Conservation (phyloP, 2,888 invertebrate genomes). For the Chirona hameri region DNA sequence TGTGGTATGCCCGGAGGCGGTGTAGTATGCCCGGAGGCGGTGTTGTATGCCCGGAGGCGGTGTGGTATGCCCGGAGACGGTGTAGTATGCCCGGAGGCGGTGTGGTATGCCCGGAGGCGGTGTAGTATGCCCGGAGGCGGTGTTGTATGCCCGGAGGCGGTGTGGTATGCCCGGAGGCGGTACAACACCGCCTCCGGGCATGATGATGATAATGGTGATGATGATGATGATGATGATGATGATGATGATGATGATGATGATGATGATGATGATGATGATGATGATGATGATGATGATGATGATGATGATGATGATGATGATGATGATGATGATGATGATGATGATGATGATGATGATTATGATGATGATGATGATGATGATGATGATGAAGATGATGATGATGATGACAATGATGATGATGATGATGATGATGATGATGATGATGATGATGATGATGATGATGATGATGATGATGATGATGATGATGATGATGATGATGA, state of each 20-base stretch:
- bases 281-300: constrained; percentile 22
- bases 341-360: no score
- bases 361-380: no score
- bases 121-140: no score
- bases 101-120: no score
- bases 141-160: no score
- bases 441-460: constrained; percentile 22
- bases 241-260: constrained; percentile 22
- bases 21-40: no score
- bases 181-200: no score
- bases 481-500: constrained; percentile 22
- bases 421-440: constrained; percentile 22
- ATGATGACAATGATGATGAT: constrained; percentile 22
- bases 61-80: no score
- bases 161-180: no score
- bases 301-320: constrained; percentile 22
- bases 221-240: constrained; percentile 22
- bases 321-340: constrained; percentile 22
- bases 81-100: no score
- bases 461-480: constrained; percentile 22
- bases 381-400: constrained; percentile 12
- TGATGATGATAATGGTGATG: constrained; percentile 22
- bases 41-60: no score
- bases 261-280: constrained; percentile 22
- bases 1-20: no score